phyloP scores from a whole-genome alignment of 2,113 vertebrate species.

The Crotalus tigris region DNA sequence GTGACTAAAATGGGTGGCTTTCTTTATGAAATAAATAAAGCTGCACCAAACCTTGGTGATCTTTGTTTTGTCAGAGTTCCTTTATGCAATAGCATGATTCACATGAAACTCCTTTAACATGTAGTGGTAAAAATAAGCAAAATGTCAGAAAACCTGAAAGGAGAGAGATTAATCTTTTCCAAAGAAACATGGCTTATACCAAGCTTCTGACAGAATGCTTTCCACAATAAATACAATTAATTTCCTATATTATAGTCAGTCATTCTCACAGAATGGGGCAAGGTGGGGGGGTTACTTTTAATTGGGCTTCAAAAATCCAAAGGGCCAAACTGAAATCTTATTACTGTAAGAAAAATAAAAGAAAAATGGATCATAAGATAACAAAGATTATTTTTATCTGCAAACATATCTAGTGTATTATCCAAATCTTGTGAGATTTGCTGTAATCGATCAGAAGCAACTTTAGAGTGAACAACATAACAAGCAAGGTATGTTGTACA shows the following conservation, averaged over 20 bases:
- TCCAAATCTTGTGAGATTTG: not conserved
- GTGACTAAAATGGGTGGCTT: not conserved
- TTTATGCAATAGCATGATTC: not conserved
- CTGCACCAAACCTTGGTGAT: not conserved
- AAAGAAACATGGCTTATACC: not conserved
- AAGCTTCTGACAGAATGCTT: not conserved
- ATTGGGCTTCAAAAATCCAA: not conserved
- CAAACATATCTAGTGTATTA: not conserved
- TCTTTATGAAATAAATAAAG: not conserved
- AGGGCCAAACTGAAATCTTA: not conserved
- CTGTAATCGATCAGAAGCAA: not conserved
- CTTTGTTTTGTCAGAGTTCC: not conserved
- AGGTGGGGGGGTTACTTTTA: not conserved
- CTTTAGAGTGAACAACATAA: not conserved
- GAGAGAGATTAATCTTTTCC: not conserved
- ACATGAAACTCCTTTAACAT: not conserved
- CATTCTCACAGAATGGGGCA: not conserved
- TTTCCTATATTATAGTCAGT: not conserved
- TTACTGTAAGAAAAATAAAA: not conserved
- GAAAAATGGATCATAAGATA: not conserved
- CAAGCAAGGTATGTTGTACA: not conserved
- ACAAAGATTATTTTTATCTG: not conserved
- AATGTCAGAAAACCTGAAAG: not conserved
- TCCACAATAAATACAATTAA: not conserved
- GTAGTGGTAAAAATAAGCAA: not conserved